Evolutionary conservation across 1,140 invertebrate species (phyloP).

Genomic region (Metopolophium dirhodum): DNA sequence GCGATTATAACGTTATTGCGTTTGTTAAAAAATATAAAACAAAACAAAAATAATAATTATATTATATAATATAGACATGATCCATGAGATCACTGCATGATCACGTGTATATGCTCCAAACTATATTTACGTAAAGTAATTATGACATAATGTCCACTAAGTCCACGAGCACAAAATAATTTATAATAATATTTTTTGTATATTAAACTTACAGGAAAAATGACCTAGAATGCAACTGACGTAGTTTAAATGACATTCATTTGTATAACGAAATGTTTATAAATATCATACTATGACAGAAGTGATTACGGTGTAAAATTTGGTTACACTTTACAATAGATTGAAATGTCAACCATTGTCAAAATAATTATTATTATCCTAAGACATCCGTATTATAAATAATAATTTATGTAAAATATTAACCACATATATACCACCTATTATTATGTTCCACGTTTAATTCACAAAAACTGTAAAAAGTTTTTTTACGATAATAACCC

Average conservation of each 20-base stretch:
- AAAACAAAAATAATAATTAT: not conserved
- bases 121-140: not conserved
- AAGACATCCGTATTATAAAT: not conserved
- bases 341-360: not conserved
- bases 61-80: not conserved
- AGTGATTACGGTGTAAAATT: not conserved
- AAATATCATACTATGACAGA: not conserved
- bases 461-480: not conserved
- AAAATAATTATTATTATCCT: not conserved
- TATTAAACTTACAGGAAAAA: not conserved
- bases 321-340: not conserved
- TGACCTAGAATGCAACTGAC: not conserved
- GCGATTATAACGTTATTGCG: too few species aligned
- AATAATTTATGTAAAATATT: slow-evolving; percentile 13
- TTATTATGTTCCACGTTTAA: not conserved
- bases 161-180: not conserved
- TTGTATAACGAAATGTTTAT: not conserved
- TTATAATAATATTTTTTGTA: not conserved
- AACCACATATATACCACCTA: not conserved
- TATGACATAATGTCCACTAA: not conserved
- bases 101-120: not conserved
- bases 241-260: not conserved
- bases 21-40: not conserved
- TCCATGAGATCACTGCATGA: not conserved
- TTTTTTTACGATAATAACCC: not conserved